A percentile compares a stretch with the other conserved stretches of the same genome.
phyloP scores from a whole-genome alignment of 2,113 vertebrate genomes.

The Aspidoscelis tigris region DNA sequence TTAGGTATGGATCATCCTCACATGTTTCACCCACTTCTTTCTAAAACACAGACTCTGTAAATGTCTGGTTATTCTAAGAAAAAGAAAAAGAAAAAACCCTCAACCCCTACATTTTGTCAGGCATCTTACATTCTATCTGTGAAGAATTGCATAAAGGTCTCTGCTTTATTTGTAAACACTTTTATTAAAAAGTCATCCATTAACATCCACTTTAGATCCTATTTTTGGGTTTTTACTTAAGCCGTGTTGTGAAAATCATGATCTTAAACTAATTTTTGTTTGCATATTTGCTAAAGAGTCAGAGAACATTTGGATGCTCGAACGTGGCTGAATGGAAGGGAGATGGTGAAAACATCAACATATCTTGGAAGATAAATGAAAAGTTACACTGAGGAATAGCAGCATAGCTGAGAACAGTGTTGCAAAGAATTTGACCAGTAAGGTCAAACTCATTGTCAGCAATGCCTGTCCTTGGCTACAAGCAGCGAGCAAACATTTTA shows the following conservation, averaged over 20 bases:
- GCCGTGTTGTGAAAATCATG: conserved; percentile 23
- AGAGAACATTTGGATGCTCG: background rate
- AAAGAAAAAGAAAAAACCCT: background rate
- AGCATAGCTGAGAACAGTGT: conserved; percentile 48
- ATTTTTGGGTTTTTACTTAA: background rate
- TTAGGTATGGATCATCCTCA: background rate
- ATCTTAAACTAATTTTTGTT: conserved; percentile 35
- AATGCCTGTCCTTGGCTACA: conserved; percentile 62
- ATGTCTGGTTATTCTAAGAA: background rate
- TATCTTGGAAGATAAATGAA: conserved; percentile 22
- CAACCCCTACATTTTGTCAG: too few species aligned
- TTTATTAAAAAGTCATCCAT: background rate
- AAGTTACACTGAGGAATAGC: conserved; percentile 51
- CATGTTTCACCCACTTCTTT: background rate
- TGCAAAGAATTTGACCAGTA: conserved; percentile 57
- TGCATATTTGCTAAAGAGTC: background rate
- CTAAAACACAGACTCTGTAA: background rate
- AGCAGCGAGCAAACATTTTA: conserved; percentile 58
- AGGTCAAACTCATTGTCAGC: conserved; percentile 47
- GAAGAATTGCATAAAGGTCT: too few species aligned
- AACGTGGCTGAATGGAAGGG: background rate
- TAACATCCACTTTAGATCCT: conserved; percentile 41
- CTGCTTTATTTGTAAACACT: background rate
- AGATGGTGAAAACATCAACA: conserved; percentile 27
- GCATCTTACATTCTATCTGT: background rate